Conservation (phyloP, 1,140 invertebrate species). For the Magallana angulata region DNA sequence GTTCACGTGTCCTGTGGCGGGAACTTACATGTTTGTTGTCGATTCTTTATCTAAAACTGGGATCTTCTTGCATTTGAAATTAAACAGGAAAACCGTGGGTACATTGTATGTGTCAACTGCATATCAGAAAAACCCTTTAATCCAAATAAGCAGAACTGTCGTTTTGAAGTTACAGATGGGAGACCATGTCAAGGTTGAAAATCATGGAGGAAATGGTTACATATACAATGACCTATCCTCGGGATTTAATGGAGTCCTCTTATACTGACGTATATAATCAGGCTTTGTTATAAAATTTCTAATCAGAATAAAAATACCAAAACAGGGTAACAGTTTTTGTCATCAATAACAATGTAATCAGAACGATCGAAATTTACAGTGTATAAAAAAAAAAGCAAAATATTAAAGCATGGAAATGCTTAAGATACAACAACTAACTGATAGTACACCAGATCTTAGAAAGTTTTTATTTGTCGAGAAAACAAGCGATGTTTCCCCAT, state of each 20-base stretch:
- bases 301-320: no score
- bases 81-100: not conserved
- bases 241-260: not conserved
- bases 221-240: not conserved
- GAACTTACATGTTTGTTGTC: not conserved
- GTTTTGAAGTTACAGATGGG: not conserved
- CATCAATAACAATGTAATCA: no score
- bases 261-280: not conserved
- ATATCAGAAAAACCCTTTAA: not conserved
- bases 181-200: not conserved
- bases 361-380: no score
- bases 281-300: no score
- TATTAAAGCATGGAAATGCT: no score
- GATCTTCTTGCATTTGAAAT: not conserved
- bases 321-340: no score
- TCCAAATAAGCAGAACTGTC: not conserved
- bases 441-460: no score
- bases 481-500: no score
- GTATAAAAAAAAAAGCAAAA: no score
- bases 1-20: not conserved
- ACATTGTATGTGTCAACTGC: not conserved
- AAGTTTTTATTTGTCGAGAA: no score
- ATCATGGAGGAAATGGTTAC: not conserved
- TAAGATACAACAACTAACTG: no score
- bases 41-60: not conserved